A percentile compares a stretch with the other conserved stretches of the same genome.
Conservation (phyloP, 2,113 vertebrate genomes). For the Syngnathus typhle region DNA sequence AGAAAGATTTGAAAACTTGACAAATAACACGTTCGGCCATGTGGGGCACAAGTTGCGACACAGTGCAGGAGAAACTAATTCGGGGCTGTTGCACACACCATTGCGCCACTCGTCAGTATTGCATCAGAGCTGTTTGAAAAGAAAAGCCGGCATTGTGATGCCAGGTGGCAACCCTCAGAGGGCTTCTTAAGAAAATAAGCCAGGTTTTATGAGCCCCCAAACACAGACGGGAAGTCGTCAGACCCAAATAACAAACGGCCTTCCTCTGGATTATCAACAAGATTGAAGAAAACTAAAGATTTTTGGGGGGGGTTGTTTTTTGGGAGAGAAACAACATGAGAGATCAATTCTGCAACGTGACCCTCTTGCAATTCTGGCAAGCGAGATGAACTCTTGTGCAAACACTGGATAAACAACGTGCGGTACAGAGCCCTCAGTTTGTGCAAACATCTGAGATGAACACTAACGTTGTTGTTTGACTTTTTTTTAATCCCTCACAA, state of each 20-base stretch:
- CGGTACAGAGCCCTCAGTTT: background rate
- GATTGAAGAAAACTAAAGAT: background rate
- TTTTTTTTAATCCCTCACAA: background rate
- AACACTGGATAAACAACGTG: background rate
- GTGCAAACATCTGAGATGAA: background rate
- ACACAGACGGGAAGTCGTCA: conserved; percentile 23
- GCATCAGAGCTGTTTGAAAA: conserved; percentile 37
- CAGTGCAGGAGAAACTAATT: conserved; percentile 21
- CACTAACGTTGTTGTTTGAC: background rate
- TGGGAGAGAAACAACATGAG: conserved; percentile 2
- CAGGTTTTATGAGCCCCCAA: conserved; percentile 47
- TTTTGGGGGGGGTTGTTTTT: background rate
- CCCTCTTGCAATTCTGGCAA: background rate
- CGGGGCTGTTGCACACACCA: conserved; percentile 29
- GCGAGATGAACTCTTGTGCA: background rate
- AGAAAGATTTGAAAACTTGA: background rate
- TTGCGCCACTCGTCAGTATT: conserved; percentile 27
- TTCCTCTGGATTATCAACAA: conserved; percentile 20
- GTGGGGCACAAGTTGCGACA: background rate
- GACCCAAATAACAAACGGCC: conserved; percentile 30
- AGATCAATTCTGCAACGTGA: conserved; percentile 1
- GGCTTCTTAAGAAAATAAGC: conserved; percentile 63
- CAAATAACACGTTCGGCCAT: background rate
- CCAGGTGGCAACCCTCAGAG: conserved; percentile 58
- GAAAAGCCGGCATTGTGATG: conserved; percentile 46